These are phyloP conservation scores for Emys orbicularis DNA, from an alignment of 2,797 vertebrate species.

Conservation along the genomic window DNA sequence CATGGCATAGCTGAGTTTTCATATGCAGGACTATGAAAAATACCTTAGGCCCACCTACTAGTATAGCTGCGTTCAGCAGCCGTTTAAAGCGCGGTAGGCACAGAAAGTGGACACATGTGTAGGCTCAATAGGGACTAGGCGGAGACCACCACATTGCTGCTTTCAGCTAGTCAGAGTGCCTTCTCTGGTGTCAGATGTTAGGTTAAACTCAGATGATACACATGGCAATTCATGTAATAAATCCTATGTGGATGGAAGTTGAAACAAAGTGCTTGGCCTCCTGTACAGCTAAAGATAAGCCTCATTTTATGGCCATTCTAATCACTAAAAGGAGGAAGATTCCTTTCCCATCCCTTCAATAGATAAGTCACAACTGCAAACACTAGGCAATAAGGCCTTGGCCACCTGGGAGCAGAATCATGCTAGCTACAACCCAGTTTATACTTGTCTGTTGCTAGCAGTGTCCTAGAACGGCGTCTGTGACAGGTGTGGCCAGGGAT, in stretches of 20 bases:
- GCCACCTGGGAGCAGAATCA: slow-evolving; percentile 37
- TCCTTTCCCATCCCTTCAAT: slow-evolving; percentile 63
- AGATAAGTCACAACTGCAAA: slow-evolving; percentile 49
- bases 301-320: slow-evolving; percentile 57
- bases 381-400: slow-evolving; percentile 51
- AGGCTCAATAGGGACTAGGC: not conserved
- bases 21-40: not conserved
- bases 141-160: not conserved
- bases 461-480: slow-evolving; percentile 2
- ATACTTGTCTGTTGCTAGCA: not conserved
- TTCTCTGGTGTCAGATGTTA: not conserved
- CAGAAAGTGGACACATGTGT: not conserved
- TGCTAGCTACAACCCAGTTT: not conserved
- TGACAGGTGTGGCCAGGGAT: not conserved
- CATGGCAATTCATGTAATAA: not conserved
- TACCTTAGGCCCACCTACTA: not conserved
- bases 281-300: slow-evolving; percentile 39
- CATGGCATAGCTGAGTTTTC: not conserved
- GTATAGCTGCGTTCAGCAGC: not conserved
- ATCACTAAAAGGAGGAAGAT: not conserved
- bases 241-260: not conserved
- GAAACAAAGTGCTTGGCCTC: slow-evolving; percentile 31
- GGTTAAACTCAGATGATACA: not conserved
- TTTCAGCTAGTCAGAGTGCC: not conserved
- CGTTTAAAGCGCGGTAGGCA: not conserved